Evolutionary conservation across 2,888 invertebrate species (phyloP).

Genomic region (Meteorus colon): DNA sequence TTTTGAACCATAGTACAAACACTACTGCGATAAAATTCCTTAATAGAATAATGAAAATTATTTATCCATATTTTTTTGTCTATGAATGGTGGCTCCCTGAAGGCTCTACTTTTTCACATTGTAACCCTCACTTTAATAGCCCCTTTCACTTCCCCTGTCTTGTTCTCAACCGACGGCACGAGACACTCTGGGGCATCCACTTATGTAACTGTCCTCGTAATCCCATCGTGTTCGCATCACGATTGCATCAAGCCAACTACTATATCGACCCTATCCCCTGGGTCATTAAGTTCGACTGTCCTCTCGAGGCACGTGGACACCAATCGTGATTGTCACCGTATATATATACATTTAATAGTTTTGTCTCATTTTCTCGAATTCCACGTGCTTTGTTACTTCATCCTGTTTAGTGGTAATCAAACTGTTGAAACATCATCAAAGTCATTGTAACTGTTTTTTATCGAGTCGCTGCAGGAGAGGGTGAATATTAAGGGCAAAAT

Average conservation of each 20-base stretch:
- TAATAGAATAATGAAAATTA: too few species aligned
- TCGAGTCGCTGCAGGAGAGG: neutral
- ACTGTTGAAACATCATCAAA: neutral
- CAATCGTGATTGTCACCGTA: constrained; percentile 20
- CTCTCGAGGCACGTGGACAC: constrained; percentile 31
- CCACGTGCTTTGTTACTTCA: neutral
- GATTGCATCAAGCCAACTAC: constrained; percentile 28
- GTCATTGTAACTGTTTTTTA: neutral
- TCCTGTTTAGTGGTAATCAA: neutral
- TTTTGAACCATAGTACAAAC: too few species aligned
- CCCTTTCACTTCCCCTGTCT: constrained; percentile 24
- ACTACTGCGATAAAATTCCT: too few species aligned
- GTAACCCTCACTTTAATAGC: constrained; percentile 4
- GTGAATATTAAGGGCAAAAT: too few species aligned
- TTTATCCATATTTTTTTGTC: too few species aligned
- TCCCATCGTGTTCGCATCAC: constrained; percentile 49
- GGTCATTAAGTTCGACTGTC: constrained; percentile 45
- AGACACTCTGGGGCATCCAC: constrained; percentile 49
- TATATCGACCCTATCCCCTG: constrained; percentile 41
- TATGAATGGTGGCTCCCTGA: too few species aligned
- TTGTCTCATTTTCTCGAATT: neutral
- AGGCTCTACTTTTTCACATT: too few species aligned
- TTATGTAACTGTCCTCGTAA: constrained; percentile 57
- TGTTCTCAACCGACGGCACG: constrained; percentile 44
- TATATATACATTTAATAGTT: neutral